Evolutionary conservation across 2,113 vertebrate genomes (phyloP), one percentile per base, ranked within the genome.

Genomic region (Mobula birostris): DNA sequence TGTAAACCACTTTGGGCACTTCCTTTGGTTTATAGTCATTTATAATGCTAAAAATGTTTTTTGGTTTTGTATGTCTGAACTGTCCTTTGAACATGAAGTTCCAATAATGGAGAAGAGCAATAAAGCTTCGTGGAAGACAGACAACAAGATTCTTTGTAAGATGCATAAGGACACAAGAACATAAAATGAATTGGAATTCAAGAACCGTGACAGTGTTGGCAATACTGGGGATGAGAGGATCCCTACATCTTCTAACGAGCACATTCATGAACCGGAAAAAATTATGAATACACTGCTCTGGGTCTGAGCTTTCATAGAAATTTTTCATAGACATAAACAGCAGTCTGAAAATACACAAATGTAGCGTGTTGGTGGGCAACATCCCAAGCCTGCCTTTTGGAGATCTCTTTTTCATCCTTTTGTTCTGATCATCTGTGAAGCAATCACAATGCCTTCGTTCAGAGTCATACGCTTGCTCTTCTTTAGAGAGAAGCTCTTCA

Each of bases 231-330:
- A 97, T 95, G 91, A 97, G 95, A 0, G 95, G 96, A 0, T 95
- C 94, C 0, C 95, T 95, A 94, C 96, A 96, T 77, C 96, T 97
- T 95, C 94, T 96, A 66, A 97, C 95, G 1, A 97, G 95, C 24
- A 97, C 96, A 0, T 97, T 97, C 96, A 97, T 97, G 95, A 98
- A 98, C 7, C 97, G 97, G 95, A 95, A 97, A 66, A 98, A 97
- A 94, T 97, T 95, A 61, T 95, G 95, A 94, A 96, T 97, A 80
- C 96, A 97, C 94, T 95, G 94, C 66, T 97, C 96, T 0, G 96
- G 96, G 90, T 97, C 97, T 94, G 96, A 96, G 29, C 95, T 21
- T 72, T 96, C 80, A 0, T 97, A 98, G 7, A 97, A 95, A 48
- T 97, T 96, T 82, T 97, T 96, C 1, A 97, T 94, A 1, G 96